Conservation (phyloP, 2,113 vertebrate genomes). For the Campylomormyrus numenius region DNA sequence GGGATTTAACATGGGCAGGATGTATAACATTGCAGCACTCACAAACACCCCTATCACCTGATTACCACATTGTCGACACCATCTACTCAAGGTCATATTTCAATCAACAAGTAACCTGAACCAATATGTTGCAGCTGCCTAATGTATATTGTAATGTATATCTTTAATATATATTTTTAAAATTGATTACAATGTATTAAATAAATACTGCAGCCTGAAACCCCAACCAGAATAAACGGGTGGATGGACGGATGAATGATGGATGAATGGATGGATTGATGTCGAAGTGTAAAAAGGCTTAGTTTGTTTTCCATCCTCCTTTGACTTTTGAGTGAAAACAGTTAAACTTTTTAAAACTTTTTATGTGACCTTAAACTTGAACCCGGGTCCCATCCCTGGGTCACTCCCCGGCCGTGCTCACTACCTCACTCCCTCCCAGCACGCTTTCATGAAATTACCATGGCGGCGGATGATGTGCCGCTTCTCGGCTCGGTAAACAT, state of each 20-base stretch:
- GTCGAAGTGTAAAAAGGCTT: background rate
- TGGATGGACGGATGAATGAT: no score
- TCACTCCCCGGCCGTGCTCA: background rate
- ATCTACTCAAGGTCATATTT: background rate
- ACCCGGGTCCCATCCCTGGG: background rate
- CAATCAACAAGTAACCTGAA: background rate
- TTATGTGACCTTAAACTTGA: background rate
- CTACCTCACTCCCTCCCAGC: background rate
- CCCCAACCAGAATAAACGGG: background rate
- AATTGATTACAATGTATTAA: background rate
- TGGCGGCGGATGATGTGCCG: background rate
- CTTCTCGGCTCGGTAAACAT: conserved; percentile 5
- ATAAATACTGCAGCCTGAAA: background rate
- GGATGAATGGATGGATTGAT: background rate
- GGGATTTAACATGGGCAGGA: background rate
- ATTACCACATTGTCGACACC: background rate
- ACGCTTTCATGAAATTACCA: background rate
- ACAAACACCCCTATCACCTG: background rate
- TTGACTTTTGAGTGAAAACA: background rate
- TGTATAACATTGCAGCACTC: background rate
- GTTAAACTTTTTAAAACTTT: background rate
- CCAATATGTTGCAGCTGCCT: background rate
- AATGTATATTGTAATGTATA: background rate
- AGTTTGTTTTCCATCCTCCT: background rate
- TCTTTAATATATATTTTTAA: background rate